phyloP scores from a whole-genome alignment of 2,888 invertebrate genomes.

The Rhagophthalmus giganteus region DNA sequence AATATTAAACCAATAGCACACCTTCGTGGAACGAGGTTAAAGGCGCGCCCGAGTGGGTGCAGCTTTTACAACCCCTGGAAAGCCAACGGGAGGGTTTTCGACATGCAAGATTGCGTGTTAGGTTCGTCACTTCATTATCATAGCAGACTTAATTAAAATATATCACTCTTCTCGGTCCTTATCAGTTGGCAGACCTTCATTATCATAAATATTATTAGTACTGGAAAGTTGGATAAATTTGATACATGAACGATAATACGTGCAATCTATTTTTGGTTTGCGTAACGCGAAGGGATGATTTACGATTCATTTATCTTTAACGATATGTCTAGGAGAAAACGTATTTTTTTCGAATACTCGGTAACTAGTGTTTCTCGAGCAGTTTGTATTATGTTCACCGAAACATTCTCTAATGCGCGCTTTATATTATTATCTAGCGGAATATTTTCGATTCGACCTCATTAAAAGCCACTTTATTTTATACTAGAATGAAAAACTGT shows the following conservation, averaged over 20 bases:
- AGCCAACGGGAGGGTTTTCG: slow-evolving; percentile 40
- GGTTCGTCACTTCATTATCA: slow-evolving; percentile 30
- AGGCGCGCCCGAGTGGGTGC: slow-evolving; percentile 56
- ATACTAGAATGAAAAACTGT: no score
- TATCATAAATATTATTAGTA: slow-evolving; percentile 5
- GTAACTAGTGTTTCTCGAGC: no score
- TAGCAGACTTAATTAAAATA: slow-evolving; percentile 33
- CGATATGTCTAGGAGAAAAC: no score
- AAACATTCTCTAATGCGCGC: no score
- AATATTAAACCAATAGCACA: slow-evolving; percentile 18
- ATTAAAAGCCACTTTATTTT: no score
- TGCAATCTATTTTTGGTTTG: no score
- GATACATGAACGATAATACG: slow-evolving; percentile 1
- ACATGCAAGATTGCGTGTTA: slow-evolving; percentile 40
- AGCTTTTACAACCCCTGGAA: slow-evolving; percentile 43
- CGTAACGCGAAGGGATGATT: no score
- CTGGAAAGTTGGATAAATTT: neutral
- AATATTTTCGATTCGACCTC: no score
- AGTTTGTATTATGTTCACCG: no score
- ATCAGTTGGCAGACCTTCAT: slow-evolving; percentile 11
- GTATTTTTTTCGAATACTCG: no score
- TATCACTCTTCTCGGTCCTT: slow-evolving; percentile 23
- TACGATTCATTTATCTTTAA: no score
- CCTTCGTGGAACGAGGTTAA: slow-evolving; percentile 25
- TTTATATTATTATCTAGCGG: no score